Base-by-base conservation (phyloP, 1,140 invertebrate species). In the Penaeus vannamei region DNA sequence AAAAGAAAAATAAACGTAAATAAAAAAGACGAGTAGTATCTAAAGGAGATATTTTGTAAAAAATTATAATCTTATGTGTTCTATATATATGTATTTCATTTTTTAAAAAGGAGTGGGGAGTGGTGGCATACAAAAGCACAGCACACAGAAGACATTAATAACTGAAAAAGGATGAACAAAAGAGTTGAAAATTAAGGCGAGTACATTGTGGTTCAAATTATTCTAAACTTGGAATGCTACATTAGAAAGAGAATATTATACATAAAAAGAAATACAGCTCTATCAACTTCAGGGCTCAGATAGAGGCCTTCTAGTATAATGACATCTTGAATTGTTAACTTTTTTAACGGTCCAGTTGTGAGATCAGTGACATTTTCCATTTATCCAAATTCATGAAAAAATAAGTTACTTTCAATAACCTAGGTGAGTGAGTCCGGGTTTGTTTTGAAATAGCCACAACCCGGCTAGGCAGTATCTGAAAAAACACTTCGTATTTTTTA, bases 331-430 rank as follows among this genome's bases (percentile, higher is more conserved):
- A 32, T 29, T 76, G 32, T 23, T n/a, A 72, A 72, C 66, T 14
- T 32, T 72, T 76, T 82, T 84, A 62, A 32, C 60, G 69, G 82
- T 89, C 87, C 87, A 89, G 46, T 85, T 89, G 87, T 89, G 87
- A 89, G 76, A 89, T 89, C 87, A 89, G 87, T 85, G 87, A 79
- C 87, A 89, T 89, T 89, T 89, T 77, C 82, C 32, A 12, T 36
- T 84, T 64, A 79, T 89, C 72, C 87, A 89, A 79, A 89, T 89
- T 83, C 72, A 84, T 89, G 80, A 77, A 89, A 84, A 89, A 89
- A 89, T 86, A 84, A 83, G 82, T 89, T 76, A 64, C 59, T n/a
- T 84, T 85, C 76, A 79, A 77, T 62, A 84, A 22, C 59, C 87
- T 80, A 85, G 69, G 66, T 62, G 69, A 84, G 87, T 89, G 64